phyloP scores from a whole-genome alignment of 2,888 invertebrate species.

The Andrena chrysosceles region DNA sequence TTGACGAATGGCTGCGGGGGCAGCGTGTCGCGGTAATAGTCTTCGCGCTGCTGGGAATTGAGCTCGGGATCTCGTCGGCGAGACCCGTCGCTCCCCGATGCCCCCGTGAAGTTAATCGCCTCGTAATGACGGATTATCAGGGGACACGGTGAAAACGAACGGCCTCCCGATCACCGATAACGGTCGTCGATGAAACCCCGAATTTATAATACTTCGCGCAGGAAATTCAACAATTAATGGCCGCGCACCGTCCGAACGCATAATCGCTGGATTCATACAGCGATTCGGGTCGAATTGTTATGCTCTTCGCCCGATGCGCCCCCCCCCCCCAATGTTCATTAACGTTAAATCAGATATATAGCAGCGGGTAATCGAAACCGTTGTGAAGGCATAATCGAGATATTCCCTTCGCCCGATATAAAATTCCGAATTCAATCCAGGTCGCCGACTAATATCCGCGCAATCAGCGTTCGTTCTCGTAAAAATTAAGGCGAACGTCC shows the following conservation, averaged over 20 bases:
- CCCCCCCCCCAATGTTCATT: conserved; percentile 21
- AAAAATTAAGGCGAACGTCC: no score
- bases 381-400: conserved; percentile 24
- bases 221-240: conserved; percentile 9
- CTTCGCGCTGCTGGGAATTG: conserved; percentile 36
- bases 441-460: conserved; percentile 4
- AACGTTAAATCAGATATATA: conserved; percentile 35
- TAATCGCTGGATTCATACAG: conserved; percentile 1
- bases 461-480: neutral
- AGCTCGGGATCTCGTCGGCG: neutral
- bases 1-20: conserved; percentile 7
- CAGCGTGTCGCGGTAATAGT: conserved; percentile 22
- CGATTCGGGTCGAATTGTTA: conserved; percentile 24
- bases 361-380: conserved; percentile 23
- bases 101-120: conserved; percentile 29
- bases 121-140: conserved; percentile 29
- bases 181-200: conserved; percentile 3
- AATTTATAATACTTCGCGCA: conserved; percentile 15
- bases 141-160: conserved; percentile 2
- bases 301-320: neutral
- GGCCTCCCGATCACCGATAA: neutral
- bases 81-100: conserved; percentile 7
- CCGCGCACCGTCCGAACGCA: neutral
- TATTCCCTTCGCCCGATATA: conserved; percentile 27
- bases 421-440: conserved; percentile 29